Conservation (phyloP, 2,113 vertebrate genomes). For the Spheniscus mendiculus region DNA sequence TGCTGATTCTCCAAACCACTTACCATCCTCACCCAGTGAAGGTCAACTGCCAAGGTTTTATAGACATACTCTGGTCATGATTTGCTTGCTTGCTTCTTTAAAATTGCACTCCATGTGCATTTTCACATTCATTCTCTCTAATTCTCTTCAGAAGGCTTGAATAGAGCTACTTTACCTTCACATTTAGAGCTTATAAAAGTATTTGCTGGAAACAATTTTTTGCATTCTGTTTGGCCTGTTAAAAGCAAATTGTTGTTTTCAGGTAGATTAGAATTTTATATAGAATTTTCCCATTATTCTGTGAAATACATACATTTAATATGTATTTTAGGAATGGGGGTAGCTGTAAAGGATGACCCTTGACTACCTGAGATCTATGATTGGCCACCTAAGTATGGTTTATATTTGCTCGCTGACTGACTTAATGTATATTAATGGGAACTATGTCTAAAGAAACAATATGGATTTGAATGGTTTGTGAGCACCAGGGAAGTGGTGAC, state of each 20-base stretch:
- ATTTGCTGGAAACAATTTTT: neutral
- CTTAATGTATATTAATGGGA: neutral
- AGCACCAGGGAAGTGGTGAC: neutral
- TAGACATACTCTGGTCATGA: neutral
- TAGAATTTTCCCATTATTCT: neutral
- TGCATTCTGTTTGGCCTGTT: neutral
- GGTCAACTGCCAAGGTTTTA: slow-evolving; percentile 66
- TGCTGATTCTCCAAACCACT: slow-evolving; percentile 48
- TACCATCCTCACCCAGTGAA: slow-evolving; percentile 41
- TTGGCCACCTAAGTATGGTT: neutral
- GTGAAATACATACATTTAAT: neutral
- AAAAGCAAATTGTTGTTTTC: neutral
- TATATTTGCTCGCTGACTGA: neutral
- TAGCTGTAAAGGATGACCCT: neutral
- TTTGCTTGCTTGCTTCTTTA: slow-evolving; percentile 28
- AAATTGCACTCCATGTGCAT: neutral
- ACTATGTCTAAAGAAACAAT: neutral
- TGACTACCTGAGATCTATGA: neutral
- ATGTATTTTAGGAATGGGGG: neutral
- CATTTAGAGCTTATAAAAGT: neutral
- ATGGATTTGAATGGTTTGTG: neutral
- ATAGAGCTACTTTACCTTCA: neutral
- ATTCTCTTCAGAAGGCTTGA: slow-evolving; percentile 15
- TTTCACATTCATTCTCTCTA: neutral
- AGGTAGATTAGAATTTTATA: neutral